Percentiles rank a stretch among this genome's conserved stretches.
These are phyloP conservation scores for Uropetala carovei DNA, from an alignment of 2,888 invertebrate genomes.

Conservation along the genomic window DNA sequence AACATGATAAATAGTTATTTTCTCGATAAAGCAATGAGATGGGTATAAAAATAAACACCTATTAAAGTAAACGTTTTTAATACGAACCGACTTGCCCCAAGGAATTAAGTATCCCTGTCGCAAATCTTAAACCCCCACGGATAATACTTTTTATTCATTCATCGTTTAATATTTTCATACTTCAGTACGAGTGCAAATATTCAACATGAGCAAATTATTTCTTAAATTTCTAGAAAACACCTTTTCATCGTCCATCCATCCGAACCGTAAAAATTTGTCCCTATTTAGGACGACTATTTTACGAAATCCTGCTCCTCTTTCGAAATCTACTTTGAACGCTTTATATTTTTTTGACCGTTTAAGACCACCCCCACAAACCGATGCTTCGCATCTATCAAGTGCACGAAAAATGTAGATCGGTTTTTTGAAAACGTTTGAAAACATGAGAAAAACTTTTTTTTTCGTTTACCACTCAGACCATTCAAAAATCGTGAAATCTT, in stretches of 20 bases:
- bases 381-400: background rate
- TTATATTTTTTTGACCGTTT: conserved; percentile 58
- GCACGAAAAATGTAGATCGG: conserved; percentile 20
- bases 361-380: conserved; percentile 51
- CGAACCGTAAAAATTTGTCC: background rate
- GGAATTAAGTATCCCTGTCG: background rate
- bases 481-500: background rate
- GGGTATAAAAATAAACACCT: conserved; percentile 32
- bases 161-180: background rate
- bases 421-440: conserved; percentile 23
- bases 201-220: conserved; percentile 59
- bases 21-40: background rate
- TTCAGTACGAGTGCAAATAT: background rate
- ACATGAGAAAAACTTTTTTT: conserved; percentile 31
- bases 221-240: conserved; percentile 34
- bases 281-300: background rate
- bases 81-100: background rate
- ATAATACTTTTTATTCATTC: background rate
- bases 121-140: background rate
- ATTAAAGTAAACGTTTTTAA: background rate
- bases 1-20: background rate
- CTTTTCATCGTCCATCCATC: conserved; percentile 6
- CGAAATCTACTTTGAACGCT: conserved; percentile 33
- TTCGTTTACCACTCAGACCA: background rate
- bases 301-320: background rate